Percentiles rank a stretch among this genome's conserved stretches.
These are phyloP conservation scores for Hydra vulgaris DNA, from an alignment of 30 jellyfish, hydroid and myxozoan species.

Conservation along the genomic window DNA sequence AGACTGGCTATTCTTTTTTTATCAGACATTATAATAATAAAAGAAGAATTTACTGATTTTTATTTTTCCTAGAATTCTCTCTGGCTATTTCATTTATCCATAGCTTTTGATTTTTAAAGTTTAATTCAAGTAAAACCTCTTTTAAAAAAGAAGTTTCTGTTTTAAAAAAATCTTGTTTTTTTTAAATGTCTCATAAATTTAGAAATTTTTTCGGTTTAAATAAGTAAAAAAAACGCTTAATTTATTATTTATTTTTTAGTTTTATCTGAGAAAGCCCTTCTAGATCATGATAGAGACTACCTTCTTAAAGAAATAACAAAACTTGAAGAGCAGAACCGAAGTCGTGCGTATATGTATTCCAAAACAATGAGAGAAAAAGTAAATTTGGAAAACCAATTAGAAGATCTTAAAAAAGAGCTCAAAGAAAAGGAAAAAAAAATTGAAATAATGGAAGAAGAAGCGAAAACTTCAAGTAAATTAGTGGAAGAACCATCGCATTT, in stretches of 20 bases:
- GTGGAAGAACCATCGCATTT: neutral
- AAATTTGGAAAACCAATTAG: neutral
- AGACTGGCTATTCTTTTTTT: too few species aligned
- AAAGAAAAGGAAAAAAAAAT: neutral
- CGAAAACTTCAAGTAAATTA: neutral
- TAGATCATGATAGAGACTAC: slow-evolving; percentile 20
- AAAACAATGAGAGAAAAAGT: slow-evolving; percentile 13
- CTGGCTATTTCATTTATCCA: too few species aligned
- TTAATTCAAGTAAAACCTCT: too few species aligned
- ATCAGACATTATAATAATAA: too few species aligned
- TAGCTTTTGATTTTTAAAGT: too few species aligned
- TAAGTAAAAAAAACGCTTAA: too few species aligned
- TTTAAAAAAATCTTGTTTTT: too few species aligned
- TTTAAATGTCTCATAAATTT: too few species aligned
- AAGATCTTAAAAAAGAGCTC: neutral
- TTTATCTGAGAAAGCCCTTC: slow-evolving; percentile 8
- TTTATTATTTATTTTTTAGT: slow-evolving; percentile 5
- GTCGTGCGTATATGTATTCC: slow-evolving; percentile 8
- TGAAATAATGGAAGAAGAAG: neutral
- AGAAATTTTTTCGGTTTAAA: too few species aligned
- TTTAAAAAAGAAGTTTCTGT: too few species aligned
- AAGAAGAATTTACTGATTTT: too few species aligned
- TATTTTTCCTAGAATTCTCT: too few species aligned
- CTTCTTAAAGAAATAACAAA: slow-evolving; percentile 9
- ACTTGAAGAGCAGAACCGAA: neutral